Evolutionary conservation across 1,140 invertebrate species (phyloP), one percentile per base, ranked within the genome.

Genomic region (Bombus impatiens): DNA sequence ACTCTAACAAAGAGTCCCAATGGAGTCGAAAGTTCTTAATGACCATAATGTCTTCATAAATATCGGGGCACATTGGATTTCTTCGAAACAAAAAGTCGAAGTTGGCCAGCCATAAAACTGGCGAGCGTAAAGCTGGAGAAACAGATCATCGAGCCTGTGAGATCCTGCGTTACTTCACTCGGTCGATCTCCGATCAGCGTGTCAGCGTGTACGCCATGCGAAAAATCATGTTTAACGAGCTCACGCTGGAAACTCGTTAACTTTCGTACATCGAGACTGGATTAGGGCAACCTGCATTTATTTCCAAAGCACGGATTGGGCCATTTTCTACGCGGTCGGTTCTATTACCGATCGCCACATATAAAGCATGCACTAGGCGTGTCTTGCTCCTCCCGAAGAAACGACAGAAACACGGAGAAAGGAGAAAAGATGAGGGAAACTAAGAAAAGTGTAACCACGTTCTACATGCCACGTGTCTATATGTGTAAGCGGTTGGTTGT

Each of bases 321-420:
- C 42, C 87, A 86, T 88, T 88, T 88, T 86, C 79, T 77, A 82
- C 71, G 42, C 18, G 6, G 6, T 53, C 67, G 62, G 67, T 35
- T 44, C 67, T 62, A 35, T 75, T 75, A 77, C 87, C 85, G 80
- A 87, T 87, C 87, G 22, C 85, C 68, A 88, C 70, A 87, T 88
- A 88, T 88, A 87, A 83, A 80, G 85, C 37, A 10, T 28, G 22
- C 6, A 22, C 59, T 62, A 71, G 84, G 32, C 78, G 72, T 86
- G 84, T 40, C 78, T 59, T 59, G 77, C 35, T 82, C 77, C 70
- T 87, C 81, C 6, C 75, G 80, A 22, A 42, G 53, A 37, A 47
- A 70, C 72, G 44, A 28, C 32, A n/a, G 32, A 40, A 40, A 71
- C 37, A 37, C 28, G 59, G 59, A 81, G 78, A 81, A 75, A 76